phyloP scores from a whole-genome alignment of 2,888 invertebrate genomes.

The Leucania comma region DNA sequence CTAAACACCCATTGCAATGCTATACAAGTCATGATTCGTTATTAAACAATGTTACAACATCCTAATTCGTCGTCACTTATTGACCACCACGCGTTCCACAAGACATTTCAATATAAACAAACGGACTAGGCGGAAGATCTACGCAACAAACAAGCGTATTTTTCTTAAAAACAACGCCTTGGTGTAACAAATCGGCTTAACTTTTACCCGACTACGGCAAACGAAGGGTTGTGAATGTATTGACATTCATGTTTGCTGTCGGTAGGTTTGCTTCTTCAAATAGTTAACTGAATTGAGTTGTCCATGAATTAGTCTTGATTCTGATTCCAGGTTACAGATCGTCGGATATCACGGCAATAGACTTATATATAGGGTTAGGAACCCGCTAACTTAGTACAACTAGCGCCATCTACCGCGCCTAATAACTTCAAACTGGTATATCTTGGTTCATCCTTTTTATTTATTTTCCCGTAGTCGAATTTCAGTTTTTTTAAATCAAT shows the following conservation, averaged over 20 bases:
- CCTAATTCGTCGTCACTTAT: conserved; percentile 17
- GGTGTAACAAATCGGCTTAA: conserved; percentile 46
- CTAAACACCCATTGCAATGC: conserved; percentile 32
- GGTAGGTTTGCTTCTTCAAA: not conserved
- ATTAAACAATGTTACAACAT: conserved; percentile 27
- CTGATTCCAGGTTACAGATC: conserved; percentile 1
- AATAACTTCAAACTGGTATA: conserved; percentile 14
- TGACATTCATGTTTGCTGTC: not conserved
- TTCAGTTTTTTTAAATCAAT: conserved; percentile 5
- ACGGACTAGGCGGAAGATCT: conserved; percentile 47
- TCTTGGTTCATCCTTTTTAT: conserved; percentile 1
- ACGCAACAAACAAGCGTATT: conserved; percentile 39
- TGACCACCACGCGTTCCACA: conserved; percentile 24
- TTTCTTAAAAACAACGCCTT: conserved; percentile 55
- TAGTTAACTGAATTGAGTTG: conserved; percentile 1
- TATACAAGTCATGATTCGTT: conserved; percentile 32
- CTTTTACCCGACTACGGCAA: conserved; percentile 41
- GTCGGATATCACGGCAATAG: conserved; percentile 12
- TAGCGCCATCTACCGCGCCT: conserved; percentile 7
- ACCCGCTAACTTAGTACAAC: conserved; percentile 18
- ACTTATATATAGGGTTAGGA: not conserved
- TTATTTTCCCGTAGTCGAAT: conserved; percentile 31
- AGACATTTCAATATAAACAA: conserved; percentile 37
- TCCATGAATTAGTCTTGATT: not conserved
- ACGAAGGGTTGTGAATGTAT: not conserved